These are phyloP conservation scores for Drosophila athabasca DNA, from an alignment of 1,140 invertebrate genomes.

Conservation along the genomic window DNA sequence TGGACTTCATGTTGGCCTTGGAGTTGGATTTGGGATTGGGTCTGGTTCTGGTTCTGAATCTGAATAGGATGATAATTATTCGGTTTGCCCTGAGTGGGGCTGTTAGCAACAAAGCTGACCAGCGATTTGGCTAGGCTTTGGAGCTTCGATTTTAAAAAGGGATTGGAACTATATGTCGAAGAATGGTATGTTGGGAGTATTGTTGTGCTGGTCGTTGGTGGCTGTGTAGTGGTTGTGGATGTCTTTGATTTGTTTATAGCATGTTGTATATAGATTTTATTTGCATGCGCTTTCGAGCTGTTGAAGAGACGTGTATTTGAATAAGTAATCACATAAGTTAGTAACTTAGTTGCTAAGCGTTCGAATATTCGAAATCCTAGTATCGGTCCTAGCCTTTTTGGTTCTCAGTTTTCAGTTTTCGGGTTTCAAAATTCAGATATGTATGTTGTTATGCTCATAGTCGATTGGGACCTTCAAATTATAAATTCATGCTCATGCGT, in stretches of 20 bases:
- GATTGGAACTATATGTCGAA: constrained; percentile 59
- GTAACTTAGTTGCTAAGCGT: constrained; percentile 50
- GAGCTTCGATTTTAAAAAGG: constrained; percentile 68
- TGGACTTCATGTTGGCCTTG: neutral
- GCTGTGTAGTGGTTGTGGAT: constrained; percentile 42
- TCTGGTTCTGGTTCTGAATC: constrained; percentile 16
- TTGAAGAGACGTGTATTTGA: constrained; percentile 78
- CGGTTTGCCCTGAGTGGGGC: constrained; percentile 16
- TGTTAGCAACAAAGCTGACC: constrained; percentile 45
- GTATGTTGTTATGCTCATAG: constrained; percentile 9
- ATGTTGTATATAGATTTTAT: constrained; percentile 67
- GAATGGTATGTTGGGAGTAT: constrained; percentile 19
- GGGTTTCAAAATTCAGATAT: constrained; percentile 1
- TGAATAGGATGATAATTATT: neutral
- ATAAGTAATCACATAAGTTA: constrained; percentile 71
- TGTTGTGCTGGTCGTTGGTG: constrained; percentile 28
- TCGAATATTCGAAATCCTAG: neutral
- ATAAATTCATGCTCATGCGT: constrained; percentile 46
- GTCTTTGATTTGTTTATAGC: constrained; percentile 56
- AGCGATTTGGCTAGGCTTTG: constrained; percentile 55
- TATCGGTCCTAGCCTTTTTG: constrained; percentile 32
- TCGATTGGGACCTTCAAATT: constrained; percentile 5
- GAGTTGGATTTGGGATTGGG: constrained; percentile 4
- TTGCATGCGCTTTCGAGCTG: constrained; percentile 82
- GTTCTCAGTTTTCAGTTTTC: constrained; percentile 50